Base-by-base conservation (phyloP, 2,797 vertebrate genomes). In the Enteromius paludinosus region DNA sequence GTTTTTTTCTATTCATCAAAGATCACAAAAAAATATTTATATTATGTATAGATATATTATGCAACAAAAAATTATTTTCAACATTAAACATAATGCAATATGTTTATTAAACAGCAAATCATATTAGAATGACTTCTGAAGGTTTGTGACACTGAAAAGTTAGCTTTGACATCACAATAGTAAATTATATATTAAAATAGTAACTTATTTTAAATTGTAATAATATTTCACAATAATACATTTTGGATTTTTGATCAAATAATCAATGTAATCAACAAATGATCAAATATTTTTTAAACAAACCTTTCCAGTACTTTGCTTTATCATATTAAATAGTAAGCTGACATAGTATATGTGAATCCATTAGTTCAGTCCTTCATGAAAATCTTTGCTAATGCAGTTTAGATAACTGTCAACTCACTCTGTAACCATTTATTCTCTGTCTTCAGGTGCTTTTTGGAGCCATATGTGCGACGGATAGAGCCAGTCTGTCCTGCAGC, bases 371-470 rank as follows among this genome's bases (percentile, higher is more conserved):
- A 23, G 47, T 82, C 64, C 33, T 5, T 52, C 77, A 43, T 38
- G 47, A 69, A 17, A 79, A 20, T 56, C 33, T 54, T 11, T 38
- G 1, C 43, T 25, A 64, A 71, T 30, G 69, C 52, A 56, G 5
- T 79, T 28, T 72, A 47, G 28, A 47, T 80, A 59, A 56, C 28
- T 71, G 56, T 88, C 85, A 85, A 95, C 95, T 96, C 92, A 96
- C 95, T 94, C 79, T 90, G 91, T 84, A 96, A 89, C 95, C 95
- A 96, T 89, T 94, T 83, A 90, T 92, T 94, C 89, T 96, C 95
- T 0, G 94, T 93, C 90, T 95, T 96, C 89, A 96, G 90, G 35
- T 94, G 92, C 59, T 93, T 95, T 88, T 92, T 94, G 70, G 90
- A 78, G 56, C 95, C 93, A 52, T 93, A 95, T n/a, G 95, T 95